Evolutionary conservation across 2,113 vertebrate genomes (phyloP).

Genomic region (Spea multiplicata): DNA sequence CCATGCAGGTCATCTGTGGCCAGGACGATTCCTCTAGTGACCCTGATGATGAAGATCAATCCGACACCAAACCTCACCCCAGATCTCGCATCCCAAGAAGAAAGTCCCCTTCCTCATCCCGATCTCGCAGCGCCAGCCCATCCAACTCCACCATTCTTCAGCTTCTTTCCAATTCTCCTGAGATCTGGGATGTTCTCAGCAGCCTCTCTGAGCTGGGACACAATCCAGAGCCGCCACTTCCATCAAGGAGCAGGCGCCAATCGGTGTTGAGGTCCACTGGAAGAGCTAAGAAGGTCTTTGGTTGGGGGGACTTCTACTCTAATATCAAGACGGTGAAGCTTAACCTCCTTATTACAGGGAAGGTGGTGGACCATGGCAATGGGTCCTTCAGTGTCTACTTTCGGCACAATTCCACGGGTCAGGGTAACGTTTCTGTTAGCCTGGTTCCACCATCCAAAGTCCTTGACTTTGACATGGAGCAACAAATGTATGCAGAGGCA

Average conservation of each 20-base stretch:
- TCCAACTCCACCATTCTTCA: slow-evolving; percentile 73
- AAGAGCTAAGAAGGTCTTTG: slow-evolving; percentile 92
- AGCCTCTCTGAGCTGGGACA: slow-evolving; percentile 59
- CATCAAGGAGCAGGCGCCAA: slow-evolving; percentile 69
- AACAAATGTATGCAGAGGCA: slow-evolving; percentile 93
- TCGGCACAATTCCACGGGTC: slow-evolving; percentile 94
- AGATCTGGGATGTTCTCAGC: slow-evolving; percentile 79
- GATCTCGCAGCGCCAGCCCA: slow-evolving; percentile 49
- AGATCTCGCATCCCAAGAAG: slow-evolving; percentile 51
- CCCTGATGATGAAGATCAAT: slow-evolving; percentile 52
- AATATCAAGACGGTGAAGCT: slow-evolving; percentile 98
- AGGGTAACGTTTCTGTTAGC: slow-evolving; percentile 95
- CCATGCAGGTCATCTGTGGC: slow-evolving; percentile 59
- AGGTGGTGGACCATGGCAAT: slow-evolving; percentile 96
- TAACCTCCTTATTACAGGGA: slow-evolving; percentile 94
- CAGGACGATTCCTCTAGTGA: slow-evolving; percentile 54
- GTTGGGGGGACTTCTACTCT: slow-evolving; percentile 98
- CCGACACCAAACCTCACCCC: slow-evolving; percentile 50
- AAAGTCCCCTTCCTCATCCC: slow-evolving; percentile 52
- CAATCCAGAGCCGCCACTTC: slow-evolving; percentile 46
- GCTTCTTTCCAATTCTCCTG: slow-evolving; percentile 75
- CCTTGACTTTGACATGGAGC: slow-evolving; percentile 91
- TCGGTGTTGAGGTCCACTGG: slow-evolving; percentile 73
- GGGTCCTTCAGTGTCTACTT: slow-evolving; percentile 96
- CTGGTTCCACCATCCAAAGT: slow-evolving; percentile 91